Percentiles rank a stretch among this genome's conserved stretches.
Evolutionary conservation across 2,888 invertebrate species (phyloP).

Genomic region (Elysia crispata): DNA sequence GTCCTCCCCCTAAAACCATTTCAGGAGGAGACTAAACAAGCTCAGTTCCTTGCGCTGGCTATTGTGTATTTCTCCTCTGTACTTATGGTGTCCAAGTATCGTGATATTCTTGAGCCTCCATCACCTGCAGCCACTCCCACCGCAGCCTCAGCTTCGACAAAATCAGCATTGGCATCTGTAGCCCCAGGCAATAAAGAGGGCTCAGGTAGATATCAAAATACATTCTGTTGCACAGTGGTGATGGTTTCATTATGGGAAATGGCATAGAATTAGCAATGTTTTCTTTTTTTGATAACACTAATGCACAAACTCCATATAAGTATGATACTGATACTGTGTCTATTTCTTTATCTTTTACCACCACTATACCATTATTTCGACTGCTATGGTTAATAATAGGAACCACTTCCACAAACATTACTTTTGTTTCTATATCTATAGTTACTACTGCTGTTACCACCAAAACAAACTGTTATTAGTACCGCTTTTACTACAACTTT

Average conservation of each 20-base stretch:
- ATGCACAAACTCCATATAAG: not conserved
- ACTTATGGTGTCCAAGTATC: slow-evolving; percentile 99
- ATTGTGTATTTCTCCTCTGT: slow-evolving; percentile 99
- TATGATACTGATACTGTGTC: not conserved
- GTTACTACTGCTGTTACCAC: no score
- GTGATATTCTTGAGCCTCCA: slow-evolving; percentile 96
- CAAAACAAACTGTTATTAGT: no score
- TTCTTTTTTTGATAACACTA: slow-evolving; percentile 1
- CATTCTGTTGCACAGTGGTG: not conserved
- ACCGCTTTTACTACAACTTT: no score
- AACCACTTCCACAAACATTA: no score
- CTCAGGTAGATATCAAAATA: slow-evolving; percentile 38
- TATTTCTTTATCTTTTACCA: slow-evolving; percentile 15
- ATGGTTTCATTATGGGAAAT: not conserved
- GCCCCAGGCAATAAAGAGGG: slow-evolving; percentile 52
- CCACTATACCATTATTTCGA: no score
- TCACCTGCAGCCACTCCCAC: slow-evolving; percentile 70
- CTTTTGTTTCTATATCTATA: no score
- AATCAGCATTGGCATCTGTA: slow-evolving; percentile 17
- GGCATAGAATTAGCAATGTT: not conserved
- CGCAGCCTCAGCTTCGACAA: no score
- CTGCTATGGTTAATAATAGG: no score
- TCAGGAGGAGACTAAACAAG: slow-evolving; percentile 99
- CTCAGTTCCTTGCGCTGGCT: slow-evolving; percentile 98
- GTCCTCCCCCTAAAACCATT: not conserved